Evolutionary conservation across 2,113 vertebrate genomes (phyloP).

Genomic region (Xenopus tropicalis): UCB_Xtro_10.0 CM004444.2:31985501-31986000

Average conservation of each 20-base stretch:
- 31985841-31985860: neutral
- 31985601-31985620: constrained; percentile 39
- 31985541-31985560: constrained; percentile 19
- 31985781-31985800: constrained; percentile 56
- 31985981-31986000: too few relatives aligned
- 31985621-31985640: constrained; percentile 38
- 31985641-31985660: constrained; percentile 35
- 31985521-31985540: constrained; percentile 34
- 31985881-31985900: neutral
- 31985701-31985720: constrained; percentile 27
- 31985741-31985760: constrained; percentile 42
- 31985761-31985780: constrained; percentile 53
- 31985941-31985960: neutral
- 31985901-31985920: neutral
- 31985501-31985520: constrained; percentile 20
- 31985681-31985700: constrained; percentile 39
- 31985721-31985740: constrained; percentile 50
- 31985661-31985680: neutral
- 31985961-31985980: constrained; percentile 1
- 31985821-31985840: constrained; percentile 48
- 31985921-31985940: neutral
- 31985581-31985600: constrained; percentile 39
- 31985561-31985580: neutral
- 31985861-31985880: neutral
- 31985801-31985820: constrained; percentile 58